phyloP scores from a whole-genome alignment of 2,113 vertebrate species.

The Lophura nycthemera region DNA sequence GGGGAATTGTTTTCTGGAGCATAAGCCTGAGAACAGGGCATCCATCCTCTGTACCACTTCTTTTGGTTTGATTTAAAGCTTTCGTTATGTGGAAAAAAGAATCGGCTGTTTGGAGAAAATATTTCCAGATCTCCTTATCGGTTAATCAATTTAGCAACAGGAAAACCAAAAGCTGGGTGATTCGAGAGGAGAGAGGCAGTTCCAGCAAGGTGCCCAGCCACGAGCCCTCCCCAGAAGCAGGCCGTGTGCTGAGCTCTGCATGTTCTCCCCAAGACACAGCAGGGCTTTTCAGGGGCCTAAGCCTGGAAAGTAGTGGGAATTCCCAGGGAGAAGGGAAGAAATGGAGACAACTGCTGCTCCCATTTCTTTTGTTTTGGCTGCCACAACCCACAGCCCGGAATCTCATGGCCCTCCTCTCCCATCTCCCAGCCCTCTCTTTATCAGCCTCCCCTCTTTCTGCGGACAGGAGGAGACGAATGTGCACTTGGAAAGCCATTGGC shows the following conservation, averaged over 20 bases:
- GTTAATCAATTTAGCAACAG: not conserved
- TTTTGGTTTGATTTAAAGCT: not conserved
- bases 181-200: not conserved
- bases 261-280: not conserved
- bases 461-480: slow-evolving; percentile 38
- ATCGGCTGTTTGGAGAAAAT: not conserved
- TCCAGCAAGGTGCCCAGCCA: not conserved
- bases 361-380: not conserved
- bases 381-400: not conserved
- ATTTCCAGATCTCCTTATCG: not conserved
- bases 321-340: not conserved
- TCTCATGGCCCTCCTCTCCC: not conserved
- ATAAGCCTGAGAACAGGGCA: not conserved
- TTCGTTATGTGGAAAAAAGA: not conserved
- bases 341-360: not conserved
- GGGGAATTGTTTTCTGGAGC: not conserved
- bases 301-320: not conserved
- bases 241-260: not conserved
- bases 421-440: not conserved
- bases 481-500: slow-evolving; percentile 24
- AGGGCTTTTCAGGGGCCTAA: not conserved
- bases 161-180: not conserved
- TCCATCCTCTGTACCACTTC: not conserved
- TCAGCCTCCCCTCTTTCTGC: not conserved
- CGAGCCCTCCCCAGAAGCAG: not conserved